Evolutionary conservation across 1,140 invertebrate species (phyloP), one percentile per base, ranked within the genome.

Genomic region (Drosophila hydei): DNA sequence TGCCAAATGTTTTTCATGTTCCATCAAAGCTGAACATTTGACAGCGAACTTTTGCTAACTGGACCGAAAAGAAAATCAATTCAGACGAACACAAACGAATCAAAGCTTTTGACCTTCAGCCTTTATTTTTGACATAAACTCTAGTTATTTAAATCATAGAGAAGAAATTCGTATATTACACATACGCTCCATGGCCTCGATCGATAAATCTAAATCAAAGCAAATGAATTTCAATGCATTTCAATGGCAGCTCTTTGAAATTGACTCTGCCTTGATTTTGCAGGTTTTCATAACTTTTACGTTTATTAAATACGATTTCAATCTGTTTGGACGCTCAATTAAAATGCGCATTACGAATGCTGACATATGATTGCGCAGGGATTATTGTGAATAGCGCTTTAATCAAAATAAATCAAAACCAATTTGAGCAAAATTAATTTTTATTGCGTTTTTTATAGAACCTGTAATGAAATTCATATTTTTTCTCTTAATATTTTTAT

Each of bases 401-500:
- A 60, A 38, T 23, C 30, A 60, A 60, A 25, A 48, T 19, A 4
- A 30, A 30, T 43, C 12, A 12, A 19, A 47, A 45, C 14, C 16
- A n/a, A 59, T 45, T 50, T 16, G 30, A 43, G 16, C 8, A 12
- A 21, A 19, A 27, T 43, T n/a, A 59, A 30, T 60, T 60, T 47
- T 48, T 23, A 27, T 25, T 7, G 19, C 63, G 48, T 8, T 19
- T 43, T 63, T 63, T 50, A 27, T 72, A 48, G 12, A 45, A 47
- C 38, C 19, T 58, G 54, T 27, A 6, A 2, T 50, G 60, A 8
- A 51, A 62, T 6, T 18, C 16, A 30, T 7, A 25, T 38, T 51
- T 62, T 23, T 7, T 48, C 27, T 12, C 12, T 6, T 43, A 70
- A 74, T 61, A 54, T 40, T 14, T 47, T 38, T 7, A 9, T 62